These are phyloP conservation scores for Rhopalosiphum maidis DNA, from an alignment of 1,140 invertebrate species.

Conservation along the genomic window DNA sequence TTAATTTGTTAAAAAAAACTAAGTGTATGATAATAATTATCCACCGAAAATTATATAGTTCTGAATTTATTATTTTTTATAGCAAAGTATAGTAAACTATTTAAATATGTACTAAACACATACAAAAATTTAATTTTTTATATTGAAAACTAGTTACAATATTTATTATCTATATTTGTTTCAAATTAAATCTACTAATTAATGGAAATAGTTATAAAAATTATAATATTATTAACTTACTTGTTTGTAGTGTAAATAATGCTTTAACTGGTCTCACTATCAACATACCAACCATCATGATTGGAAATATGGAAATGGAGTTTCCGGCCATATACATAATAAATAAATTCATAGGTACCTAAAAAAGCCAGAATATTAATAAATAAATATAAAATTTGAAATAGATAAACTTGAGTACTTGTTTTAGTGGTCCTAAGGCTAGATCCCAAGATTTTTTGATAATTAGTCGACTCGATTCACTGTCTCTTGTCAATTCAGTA, in stretches of 20 bases:
- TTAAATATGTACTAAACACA: background rate
- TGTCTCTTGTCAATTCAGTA: conserved; percentile 76
- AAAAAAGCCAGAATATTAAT: conserved; percentile 59
- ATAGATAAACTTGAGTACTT: conserved; percentile 64
- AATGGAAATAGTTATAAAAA: background rate
- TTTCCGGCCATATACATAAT: conserved; percentile 99
- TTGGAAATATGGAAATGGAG: conserved; percentile 98
- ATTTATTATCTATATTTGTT: background rate
- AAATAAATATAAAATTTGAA: background rate
- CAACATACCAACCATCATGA: conserved; percentile 99
- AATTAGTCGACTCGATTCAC: conserved; percentile 81
- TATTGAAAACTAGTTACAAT: background rate
- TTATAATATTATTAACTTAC: conserved; percentile 63
- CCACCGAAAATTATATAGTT: background rate
- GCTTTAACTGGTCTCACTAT: conserved; percentile 95
- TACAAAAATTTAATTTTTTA: background rate
- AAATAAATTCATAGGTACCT: conserved; percentile 98
- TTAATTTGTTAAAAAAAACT: background rate
- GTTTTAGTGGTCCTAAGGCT: conserved; percentile 91
- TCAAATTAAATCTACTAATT: background rate
- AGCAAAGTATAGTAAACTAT: no score
- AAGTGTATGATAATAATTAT: background rate
- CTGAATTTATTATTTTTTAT: background rate
- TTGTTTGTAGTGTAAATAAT: conserved; percentile 86
- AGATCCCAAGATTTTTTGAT: conserved; percentile 98